These are phyloP conservation scores for Philantomba maxwellii DNA, from an alignment of 2,113 vertebrate species.

Conservation along the genomic window DNA sequence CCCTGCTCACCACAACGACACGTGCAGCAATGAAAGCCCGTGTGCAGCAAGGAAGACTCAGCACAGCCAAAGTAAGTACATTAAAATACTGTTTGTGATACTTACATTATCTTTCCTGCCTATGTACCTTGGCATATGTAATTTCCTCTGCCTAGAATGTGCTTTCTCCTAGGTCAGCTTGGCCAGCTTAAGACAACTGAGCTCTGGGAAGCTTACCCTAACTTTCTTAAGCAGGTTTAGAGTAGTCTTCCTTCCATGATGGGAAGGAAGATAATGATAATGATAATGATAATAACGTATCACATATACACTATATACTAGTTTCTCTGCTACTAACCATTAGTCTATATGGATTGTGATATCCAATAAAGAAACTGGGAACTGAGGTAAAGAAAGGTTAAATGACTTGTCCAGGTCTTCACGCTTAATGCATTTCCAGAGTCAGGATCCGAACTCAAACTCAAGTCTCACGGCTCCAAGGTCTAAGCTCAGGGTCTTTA, in stretches of 20 bases:
- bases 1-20: background rate
- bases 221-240: background rate
- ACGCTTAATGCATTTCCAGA: background rate
- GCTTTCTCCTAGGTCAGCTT: background rate
- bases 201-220: background rate
- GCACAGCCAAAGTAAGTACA: background rate
- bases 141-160: background rate
- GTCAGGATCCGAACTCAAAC: background rate
- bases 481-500: background rate
- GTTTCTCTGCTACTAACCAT: background rate
- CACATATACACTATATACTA: background rate
- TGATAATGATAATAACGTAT: background rate
- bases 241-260: background rate
- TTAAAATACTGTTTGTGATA: background rate
- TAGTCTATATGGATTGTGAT: background rate
- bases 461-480: background rate
- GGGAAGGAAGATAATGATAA: background rate
- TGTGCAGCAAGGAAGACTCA: background rate
- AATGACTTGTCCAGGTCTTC: background rate
- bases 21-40: accelerated
- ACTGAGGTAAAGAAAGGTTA: background rate
- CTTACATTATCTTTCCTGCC: background rate
- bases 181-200: background rate
- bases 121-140: background rate
- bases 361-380: background rate